Evolutionary conservation across 1,140 invertebrate genomes (phyloP), one percentile per base, ranked within the genome.

Genomic region (Teleogryllus occipitalis): DNA sequence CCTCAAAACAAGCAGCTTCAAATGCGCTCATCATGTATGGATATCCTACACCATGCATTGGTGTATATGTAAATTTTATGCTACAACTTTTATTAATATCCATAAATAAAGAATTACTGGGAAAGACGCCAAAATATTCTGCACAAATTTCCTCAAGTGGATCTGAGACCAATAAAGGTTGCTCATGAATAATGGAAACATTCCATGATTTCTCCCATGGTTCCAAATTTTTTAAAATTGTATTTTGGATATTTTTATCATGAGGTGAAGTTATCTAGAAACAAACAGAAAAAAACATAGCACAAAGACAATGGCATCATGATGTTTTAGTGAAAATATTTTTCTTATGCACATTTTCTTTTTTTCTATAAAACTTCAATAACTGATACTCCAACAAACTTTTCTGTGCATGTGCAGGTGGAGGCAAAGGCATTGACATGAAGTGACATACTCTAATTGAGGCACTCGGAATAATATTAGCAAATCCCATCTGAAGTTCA

Each of bases 31-130:
- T 84, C 81, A 98, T 90, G 85, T 92, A 98, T 12, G 90, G 85
- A 85, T 95, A 93, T 2, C 97, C 97, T 18, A 99, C 97, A 46
- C 98, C 98, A 86, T 99, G 98, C 94, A 99, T 97, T 0, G 98
- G 94, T 74, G 97, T 98, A 83, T 99, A 99, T 0, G 94, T 94
- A 81, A 96, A 93, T 82, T 89, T 90, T 7, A 97, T 83, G 39
- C 87, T 85, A 6, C 91, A 89, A 21, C 85, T 88, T 74, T 83
- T 84, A 85, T 96, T 97, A 18, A 89, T 83, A 82, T 87, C 85
- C 10, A 85, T 83, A 47, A 88, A 82, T 15, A 90, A 88, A 8
- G 21, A 10, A 49, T 49, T 47, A 21, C 7, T 21, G 18, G 8
- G 15, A n/a, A 77, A 21, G 15, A 10, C n/a, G 8, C 21, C 12